A percentile compares a stretch with the other conserved stretches of the same genome.
phyloP scores from a whole-genome alignment of 2,888 invertebrate species.

The Elgonia sp. region DNA sequence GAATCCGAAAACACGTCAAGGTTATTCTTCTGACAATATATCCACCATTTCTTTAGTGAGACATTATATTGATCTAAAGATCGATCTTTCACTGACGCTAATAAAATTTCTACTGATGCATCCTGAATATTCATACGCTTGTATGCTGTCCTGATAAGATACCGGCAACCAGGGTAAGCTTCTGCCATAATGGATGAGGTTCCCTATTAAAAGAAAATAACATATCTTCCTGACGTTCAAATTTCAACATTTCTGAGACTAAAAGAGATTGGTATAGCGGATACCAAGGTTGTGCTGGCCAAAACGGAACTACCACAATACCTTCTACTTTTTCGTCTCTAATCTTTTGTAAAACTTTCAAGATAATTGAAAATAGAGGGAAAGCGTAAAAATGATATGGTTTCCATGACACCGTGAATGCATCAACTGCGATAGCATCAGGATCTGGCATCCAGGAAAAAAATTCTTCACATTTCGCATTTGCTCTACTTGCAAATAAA shows the following conservation, averaged over 20 bases:
- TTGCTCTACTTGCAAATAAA: no score
- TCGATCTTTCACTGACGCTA: slow-evolving; percentile 27
- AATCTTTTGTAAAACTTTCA: slow-evolving; percentile 46
- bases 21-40: not conserved
- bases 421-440: slow-evolving; percentile 36
- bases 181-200: no score
- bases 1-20: slow-evolving; percentile 12
- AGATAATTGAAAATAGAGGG: slow-evolving; percentile 49
- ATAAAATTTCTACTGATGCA: not conserved
- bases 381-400: slow-evolving; percentile 47
- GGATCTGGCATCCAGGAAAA: no score
- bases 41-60: slow-evolving; percentile 42
- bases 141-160: slow-evolving; percentile 9
- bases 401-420: slow-evolving; percentile 46
- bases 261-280: slow-evolving; percentile 28
- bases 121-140: not conserved
- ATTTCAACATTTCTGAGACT: no score
- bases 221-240: no score
- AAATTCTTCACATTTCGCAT: no score
- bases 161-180: not conserved
- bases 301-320: slow-evolving; percentile 50
- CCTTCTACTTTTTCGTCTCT: slow-evolving; percentile 21
- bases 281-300: slow-evolving; percentile 57
- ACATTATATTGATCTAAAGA: slow-evolving; percentile 33
- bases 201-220: no score